Evolutionary conservation across 2,113 vertebrate species (phyloP), one percentile per base, ranked within the genome.

Genomic region (Corythornis madagascariensis): DNA sequence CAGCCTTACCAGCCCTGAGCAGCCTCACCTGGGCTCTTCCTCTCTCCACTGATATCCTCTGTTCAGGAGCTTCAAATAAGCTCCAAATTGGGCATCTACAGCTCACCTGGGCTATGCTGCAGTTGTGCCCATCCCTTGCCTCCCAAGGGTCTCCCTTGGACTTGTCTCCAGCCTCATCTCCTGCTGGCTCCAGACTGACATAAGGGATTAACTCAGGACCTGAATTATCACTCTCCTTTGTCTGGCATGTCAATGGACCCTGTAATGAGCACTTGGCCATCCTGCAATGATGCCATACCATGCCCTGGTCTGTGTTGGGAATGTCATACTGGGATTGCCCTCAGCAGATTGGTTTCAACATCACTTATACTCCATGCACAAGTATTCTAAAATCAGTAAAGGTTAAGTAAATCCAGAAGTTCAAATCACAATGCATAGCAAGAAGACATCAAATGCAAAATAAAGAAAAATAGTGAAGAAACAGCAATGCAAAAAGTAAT

Each of bases 231-330:
- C 7, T n/a, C 56, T 84, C 15, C 45, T 10, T 59, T 38, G 13
- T 9, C 26, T n/a, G 26, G 38, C 3, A 7, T 16, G 31, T n/a
- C 52, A 52, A 1, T 6, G 31, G 31, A 64, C 35, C 38, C 50
- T 29, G 35, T 65, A 65, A 35, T 2, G 18, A 64, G 65, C 40
- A 65, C 17, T 33, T 59, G 28, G 83, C 22, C 45, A 12, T 20
- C 10, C 60, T 47, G 31, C 0, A 0, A 14, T 35, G 29, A 17
- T 31, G 29, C 1, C 0, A 18, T 53, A 66, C 20, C 14, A 9
- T 40, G 25, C n/a, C 14, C 16, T 26, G n/a, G 21, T 76, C 2
- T 0, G 4, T 5, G 24, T 22, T n/a, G 60, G 29, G 17, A 26
- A 16, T 55, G 20, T 33, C 33, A 16, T 53, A 16, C 20, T 82